phyloP scores from a whole-genome alignment of 2,797 vertebrate genomes.

The Crocidura indochinensis region DNA sequence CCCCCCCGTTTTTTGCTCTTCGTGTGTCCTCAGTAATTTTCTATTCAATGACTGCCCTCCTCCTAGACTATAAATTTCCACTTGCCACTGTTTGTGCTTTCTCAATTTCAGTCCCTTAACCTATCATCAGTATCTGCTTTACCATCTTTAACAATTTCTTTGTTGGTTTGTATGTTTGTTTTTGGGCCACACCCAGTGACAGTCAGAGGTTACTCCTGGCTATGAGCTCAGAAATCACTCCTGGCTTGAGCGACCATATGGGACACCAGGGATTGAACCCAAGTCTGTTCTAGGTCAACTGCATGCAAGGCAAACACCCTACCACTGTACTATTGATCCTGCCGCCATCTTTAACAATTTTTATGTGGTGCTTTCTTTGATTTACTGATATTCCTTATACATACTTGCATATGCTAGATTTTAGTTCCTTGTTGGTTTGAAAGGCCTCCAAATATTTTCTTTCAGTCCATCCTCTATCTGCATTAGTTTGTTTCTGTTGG shows the following conservation, averaged over 20 bases:
- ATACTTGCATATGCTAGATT: background rate
- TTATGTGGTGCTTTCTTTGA: background rate
- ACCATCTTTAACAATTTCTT: constrained; percentile 5
- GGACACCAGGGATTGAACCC: no score
- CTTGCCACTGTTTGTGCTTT: no score
- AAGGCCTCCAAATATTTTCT: constrained; percentile 32
- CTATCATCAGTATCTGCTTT: background rate
- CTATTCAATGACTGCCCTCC: background rate
- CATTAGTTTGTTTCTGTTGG: background rate
- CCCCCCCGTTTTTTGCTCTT: background rate
- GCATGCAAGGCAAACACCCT: no score
- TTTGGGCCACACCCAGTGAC: no score
- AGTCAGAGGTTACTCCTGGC: no score
- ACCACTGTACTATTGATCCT: background rate
- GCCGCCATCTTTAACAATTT: constrained; percentile 14
- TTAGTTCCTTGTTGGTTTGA: constrained; percentile 42
- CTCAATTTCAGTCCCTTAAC: no score
- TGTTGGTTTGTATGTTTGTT: no score
- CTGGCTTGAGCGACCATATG: no score
- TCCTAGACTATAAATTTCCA: background rate
- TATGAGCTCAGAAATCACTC: no score
- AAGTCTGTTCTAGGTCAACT: no score
- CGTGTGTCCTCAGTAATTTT: constrained; percentile 10
- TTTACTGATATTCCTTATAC: background rate
- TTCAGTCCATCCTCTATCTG: constrained; percentile 29